These are phyloP conservation scores for Isichthys henryi DNA, from an alignment of 2,113 vertebrate genomes.

Conservation along the genomic window DNA sequence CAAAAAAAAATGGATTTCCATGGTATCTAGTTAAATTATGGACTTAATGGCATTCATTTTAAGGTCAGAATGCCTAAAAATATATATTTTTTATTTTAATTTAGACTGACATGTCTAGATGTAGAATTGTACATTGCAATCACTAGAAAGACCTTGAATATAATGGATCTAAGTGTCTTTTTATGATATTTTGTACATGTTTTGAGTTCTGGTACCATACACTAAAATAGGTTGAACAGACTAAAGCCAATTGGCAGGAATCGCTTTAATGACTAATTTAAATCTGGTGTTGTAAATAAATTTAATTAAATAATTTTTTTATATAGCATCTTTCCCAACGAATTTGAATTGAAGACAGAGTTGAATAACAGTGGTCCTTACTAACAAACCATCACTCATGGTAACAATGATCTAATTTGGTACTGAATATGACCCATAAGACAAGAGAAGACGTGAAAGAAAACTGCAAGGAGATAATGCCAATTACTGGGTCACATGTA, in stretches of 20 bases:
- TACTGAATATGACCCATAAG: neutral
- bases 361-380: neutral
- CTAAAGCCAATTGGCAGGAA: neutral
- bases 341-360: neutral
- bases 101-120: neutral
- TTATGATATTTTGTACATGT: neutral
- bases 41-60: neutral
- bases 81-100: neutral
- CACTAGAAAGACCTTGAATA: neutral
- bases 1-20: neutral
- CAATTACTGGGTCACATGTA: too few relatives aligned
- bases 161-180: neutral
- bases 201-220: neutral
- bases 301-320: neutral
- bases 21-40: neutral
- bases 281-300: neutral
- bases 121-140: neutral
- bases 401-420: neutral
- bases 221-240: neutral
- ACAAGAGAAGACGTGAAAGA: neutral
- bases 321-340: neutral
- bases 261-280: neutral
- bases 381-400: neutral
- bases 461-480: too few relatives aligned
- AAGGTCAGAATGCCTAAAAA: neutral